phyloP scores from a whole-genome alignment of 2,113 vertebrate species.

The Edolisoma coerulescens region DNA sequence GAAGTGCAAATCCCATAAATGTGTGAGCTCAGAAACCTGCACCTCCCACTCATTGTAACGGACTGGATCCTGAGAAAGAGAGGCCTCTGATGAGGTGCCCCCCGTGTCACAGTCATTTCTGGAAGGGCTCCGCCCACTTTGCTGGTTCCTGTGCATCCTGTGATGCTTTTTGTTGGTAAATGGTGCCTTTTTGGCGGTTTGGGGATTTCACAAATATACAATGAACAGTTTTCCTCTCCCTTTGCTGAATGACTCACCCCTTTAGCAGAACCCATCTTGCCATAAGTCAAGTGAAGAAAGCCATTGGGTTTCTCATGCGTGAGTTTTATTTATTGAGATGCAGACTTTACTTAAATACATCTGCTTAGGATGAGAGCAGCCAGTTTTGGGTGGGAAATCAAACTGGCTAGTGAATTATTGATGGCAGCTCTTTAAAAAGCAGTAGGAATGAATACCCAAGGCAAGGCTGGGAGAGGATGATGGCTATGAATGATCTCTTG shows the following conservation, averaged over 20 bases:
- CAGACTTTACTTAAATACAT: not conserved
- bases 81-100: not conserved
- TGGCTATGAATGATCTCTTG: not conserved
- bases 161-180: conserved; percentile 59
- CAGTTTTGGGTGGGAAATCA: not conserved
- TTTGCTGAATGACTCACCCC: conserved; percentile 45
- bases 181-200: conserved; percentile 27
- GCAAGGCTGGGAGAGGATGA: not conserved
- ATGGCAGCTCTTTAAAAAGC: not conserved
- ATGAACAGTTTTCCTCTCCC: conserved; percentile 41
- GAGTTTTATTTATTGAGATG: not conserved
- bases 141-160: conserved; percentile 37
- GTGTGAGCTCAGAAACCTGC: not conserved
- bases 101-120: conserved; percentile 37
- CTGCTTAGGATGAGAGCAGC: not conserved
- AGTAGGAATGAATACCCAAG: not conserved
- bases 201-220: conserved; percentile 58
- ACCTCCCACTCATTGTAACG: not conserved
- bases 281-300: not conserved
- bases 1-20: not conserved
- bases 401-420: not conserved
- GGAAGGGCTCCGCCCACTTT: not conserved
- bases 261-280: conserved; percentile 21
- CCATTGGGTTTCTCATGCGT: not conserved
- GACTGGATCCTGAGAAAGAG: conserved; percentile 36